A percentile compares a stretch with the other conserved stretches of the same genome.
These are phyloP conservation scores for Calyptomena viridis DNA, from an alignment of 2,113 vertebrate species.

Conservation along the genomic window DNA sequence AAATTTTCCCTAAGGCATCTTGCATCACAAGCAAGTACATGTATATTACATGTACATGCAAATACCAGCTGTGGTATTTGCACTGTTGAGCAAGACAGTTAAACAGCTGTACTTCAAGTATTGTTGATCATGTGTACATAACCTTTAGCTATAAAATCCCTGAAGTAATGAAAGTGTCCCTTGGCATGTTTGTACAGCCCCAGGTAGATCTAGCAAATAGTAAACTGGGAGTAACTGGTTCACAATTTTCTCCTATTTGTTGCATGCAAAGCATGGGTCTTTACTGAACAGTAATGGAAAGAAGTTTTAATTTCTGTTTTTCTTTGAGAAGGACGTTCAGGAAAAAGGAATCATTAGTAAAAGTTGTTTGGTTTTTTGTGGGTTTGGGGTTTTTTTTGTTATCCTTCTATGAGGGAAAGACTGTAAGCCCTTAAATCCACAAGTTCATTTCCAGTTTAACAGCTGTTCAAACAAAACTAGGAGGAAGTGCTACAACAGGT, in stretches of 20 bases:
- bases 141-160: background rate
- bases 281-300: background rate
- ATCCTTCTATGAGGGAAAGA: background rate
- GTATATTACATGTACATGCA: no score
- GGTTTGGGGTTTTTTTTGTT: background rate
- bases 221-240: background rate
- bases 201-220: background rate
- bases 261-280: background rate
- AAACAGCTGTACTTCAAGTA: background rate
- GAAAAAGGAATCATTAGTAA: background rate
- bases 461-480: conserved; percentile 51
- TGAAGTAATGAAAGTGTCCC: background rate
- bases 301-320: background rate
- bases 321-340: background rate
- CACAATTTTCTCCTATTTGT: background rate
- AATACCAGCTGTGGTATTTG: background rate
- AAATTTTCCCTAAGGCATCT: background rate
- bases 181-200: background rate
- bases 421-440: conserved; percentile 11
- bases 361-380: background rate
- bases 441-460: conserved; percentile 29
- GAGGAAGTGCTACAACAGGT: background rate
- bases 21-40: background rate
- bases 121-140: background rate
- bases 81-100: background rate